These are phyloP conservation scores for Pollenia amentaria DNA, from an alignment of 2,888 invertebrate species.

Conservation along the genomic window DNA sequence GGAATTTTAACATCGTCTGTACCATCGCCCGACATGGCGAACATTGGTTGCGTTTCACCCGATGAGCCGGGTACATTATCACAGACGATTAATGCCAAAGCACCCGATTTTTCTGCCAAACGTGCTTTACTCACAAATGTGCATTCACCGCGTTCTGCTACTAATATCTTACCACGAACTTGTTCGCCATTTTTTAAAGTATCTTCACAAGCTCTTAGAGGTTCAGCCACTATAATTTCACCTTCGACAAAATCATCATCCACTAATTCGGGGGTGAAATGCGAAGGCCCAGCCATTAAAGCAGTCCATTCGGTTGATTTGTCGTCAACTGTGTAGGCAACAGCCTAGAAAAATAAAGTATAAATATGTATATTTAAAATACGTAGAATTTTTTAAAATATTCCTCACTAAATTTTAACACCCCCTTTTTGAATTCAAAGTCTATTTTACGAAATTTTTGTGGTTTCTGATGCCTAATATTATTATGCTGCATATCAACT, in stretches of 20 bases:
- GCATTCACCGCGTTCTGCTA: constrained; percentile 96
- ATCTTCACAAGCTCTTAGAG: constrained; percentile 88
- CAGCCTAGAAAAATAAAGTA: constrained; percentile 81
- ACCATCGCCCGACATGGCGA: constrained; percentile 98
- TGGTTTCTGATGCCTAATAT: no score
- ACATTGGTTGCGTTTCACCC: constrained; percentile 91
- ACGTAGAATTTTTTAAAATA: no score
- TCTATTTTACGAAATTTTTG: no score
- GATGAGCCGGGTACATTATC: constrained; percentile 93
- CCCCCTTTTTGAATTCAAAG: no score
- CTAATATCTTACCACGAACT: constrained; percentile 90
- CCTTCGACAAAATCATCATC: constrained; percentile 88
- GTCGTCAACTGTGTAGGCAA: constrained; percentile 83
- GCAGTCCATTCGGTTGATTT: constrained; percentile 83
- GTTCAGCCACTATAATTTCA: constrained; percentile 88
- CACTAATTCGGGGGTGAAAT: constrained; percentile 92
- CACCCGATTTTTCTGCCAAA: constrained; percentile 92
- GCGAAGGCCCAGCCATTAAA: constrained; percentile 93
- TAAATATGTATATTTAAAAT: no score
- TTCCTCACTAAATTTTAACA: no score
- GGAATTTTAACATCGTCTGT: constrained; percentile 94
- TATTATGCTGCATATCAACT: no score
- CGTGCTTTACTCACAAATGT: constrained; percentile 97
- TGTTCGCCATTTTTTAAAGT: constrained; percentile 86
- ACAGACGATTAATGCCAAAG: constrained; percentile 92